Base-by-base conservation (phyloP, 2,888 invertebrate species). In the Lampropteryx suffumata region DNA sequence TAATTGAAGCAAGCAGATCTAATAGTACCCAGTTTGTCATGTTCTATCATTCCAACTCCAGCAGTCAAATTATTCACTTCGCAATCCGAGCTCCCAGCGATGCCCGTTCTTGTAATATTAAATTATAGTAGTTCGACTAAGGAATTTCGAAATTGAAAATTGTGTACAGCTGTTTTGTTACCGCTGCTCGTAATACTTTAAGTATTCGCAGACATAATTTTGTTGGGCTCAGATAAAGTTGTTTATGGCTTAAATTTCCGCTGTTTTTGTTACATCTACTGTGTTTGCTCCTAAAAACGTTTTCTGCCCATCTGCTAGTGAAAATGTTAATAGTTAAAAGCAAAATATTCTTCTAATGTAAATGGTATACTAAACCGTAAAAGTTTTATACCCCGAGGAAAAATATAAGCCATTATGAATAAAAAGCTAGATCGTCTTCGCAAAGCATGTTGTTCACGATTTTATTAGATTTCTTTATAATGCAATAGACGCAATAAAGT, bases 41-140 rank as follows among this genome's bases (percentile, higher is more conserved):
- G 44, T 53, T 48, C 53, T 40, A 53, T 53, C 48, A 53, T 48
- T 44, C 24, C 48, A 27, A 48, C 77, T 82, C 84, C 82, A 82
- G 80, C 81, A 86, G 81, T 84, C 81, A 85, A 87, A 88, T 88
- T 88, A 88, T 84, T 87, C 87, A 85, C 84, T 84, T 78, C 77
- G 76, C 84, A 84, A 86, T 82, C 84, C 84, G 64, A 82, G 82
- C 86, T 78, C 74, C 72, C 66, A 42, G 52, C 43, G 51, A 50
- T 46, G 49, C 49, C 56, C 53, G 53, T 48, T 52, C 53, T 79
- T 85, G 85, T 86, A 86, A 86, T 87, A 88, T 88, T 88, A 87
- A 87, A 87, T 87, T 86, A 87, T 84, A 86, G 84, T 82, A 77
- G 79, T 72, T 79, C 82, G 48, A 53, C 48, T 78, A 83, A 81